phyloP scores from a whole-genome alignment of 2,888 invertebrate genomes.

The Polyploca ridens region DNA sequence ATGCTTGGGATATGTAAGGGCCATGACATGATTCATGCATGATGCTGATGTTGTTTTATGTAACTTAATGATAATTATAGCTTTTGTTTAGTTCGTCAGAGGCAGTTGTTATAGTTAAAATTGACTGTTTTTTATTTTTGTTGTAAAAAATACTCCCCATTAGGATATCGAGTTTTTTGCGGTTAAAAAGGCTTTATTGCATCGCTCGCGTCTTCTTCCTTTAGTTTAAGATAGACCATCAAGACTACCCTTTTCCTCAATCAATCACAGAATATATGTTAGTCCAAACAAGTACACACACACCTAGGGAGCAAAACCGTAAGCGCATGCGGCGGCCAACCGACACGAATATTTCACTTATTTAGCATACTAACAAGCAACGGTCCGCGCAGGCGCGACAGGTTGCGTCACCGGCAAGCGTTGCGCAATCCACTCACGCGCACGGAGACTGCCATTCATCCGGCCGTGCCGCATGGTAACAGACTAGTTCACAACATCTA shows the following conservation, averaged over 20 bases:
- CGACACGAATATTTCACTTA: conserved; percentile 71
- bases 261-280: conserved; percentile 13
- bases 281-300: conserved; percentile 35
- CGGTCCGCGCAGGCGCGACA: conserved; percentile 62
- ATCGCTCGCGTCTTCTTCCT: neutral
- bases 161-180: too few species aligned
- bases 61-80: too few species aligned
- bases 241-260: neutral
- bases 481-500: conserved; percentile 49
- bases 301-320: conserved; percentile 54
- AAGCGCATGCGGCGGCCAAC: conserved; percentile 57
- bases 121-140: too few species aligned
- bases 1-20: too few species aligned
- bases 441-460: conserved; percentile 73
- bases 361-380: conserved; percentile 79
- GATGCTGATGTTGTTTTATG: too few species aligned
- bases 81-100: too few species aligned
- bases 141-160: too few species aligned
- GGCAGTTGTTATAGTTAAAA: too few species aligned
- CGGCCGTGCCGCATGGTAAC: conserved; percentile 69
- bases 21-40: too few species aligned
- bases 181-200: too few species aligned
- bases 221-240: neutral
- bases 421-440: conserved; percentile 74
- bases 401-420: conserved; percentile 70